Evolutionary conservation across 2,888 invertebrate species (phyloP).

Genomic region (Spisula subtruncata): DNA sequence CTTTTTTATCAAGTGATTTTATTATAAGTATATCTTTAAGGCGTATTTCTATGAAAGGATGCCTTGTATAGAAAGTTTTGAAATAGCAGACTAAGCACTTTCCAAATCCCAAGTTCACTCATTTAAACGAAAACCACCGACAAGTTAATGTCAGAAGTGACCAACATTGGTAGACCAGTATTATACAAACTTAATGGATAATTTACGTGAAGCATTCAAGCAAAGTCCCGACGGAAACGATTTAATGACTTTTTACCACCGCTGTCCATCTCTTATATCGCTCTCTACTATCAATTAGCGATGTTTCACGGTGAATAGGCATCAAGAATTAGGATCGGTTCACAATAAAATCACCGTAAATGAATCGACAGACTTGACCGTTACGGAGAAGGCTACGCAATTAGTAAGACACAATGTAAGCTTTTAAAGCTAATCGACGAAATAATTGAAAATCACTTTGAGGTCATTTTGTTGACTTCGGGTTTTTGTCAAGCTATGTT

Average conservation of each 20-base stretch:
- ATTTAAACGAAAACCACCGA: too few species aligned
- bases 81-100: too few species aligned
- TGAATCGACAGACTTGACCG: neutral
- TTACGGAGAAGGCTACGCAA: neutral
- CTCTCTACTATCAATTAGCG: neutral
- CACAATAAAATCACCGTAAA: neutral
- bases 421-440: neutral
- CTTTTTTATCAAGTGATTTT: too few species aligned
- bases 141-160: neutral
- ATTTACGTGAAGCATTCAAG: neutral
- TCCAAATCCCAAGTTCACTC: too few species aligned
- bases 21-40: too few species aligned
- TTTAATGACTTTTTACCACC: conserved; percentile 18
- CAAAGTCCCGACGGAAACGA: neutral
- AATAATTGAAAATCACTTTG: conserved; percentile 14
- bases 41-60: too few species aligned
- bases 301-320: neutral
- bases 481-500: neutral
- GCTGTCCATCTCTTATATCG: neutral
- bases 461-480: too few species aligned
- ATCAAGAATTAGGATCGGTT: neutral
- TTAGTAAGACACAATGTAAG: neutral
- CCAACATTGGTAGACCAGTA: neutral
- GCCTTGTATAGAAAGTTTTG: too few species aligned
- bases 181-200: neutral